Conservation (phyloP, 2,888 invertebrate genomes). For the Conchocele bisecta region DNA sequence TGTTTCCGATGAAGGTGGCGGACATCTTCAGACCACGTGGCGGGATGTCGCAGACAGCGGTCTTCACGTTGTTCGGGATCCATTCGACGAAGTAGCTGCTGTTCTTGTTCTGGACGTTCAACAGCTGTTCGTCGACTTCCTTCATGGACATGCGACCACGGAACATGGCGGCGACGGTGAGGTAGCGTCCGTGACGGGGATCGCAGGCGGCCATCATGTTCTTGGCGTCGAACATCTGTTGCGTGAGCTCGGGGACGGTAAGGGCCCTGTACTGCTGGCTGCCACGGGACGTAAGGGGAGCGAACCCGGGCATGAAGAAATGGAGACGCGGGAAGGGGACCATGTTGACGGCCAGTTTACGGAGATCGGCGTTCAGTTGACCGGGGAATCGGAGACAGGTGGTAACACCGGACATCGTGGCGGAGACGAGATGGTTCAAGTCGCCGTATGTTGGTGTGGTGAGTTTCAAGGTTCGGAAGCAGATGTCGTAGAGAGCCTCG, state of each 20-base stretch:
- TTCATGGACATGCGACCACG: constrained; percentile 97
- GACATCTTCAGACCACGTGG: constrained; percentile 93
- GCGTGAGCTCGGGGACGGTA: constrained; percentile 90
- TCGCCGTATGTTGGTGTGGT: no score
- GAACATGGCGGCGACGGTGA: constrained; percentile 93
- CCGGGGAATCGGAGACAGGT: constrained; percentile 76
- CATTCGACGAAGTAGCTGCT: constrained; percentile 92
- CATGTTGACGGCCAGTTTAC: constrained; percentile 76
- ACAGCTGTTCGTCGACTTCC: constrained; percentile 94
- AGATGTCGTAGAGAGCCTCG: constrained; percentile 85
- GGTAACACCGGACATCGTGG: no score
- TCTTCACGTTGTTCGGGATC: constrained; percentile 97
- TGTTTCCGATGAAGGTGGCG: constrained; percentile 82
- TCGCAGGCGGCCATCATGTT: constrained; percentile 99
- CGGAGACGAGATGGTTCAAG: no score
- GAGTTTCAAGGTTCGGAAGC: no score
- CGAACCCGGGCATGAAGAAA: constrained; percentile 81
- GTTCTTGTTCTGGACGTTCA: constrained; percentile 97
- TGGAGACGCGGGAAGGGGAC: constrained; percentile 80
- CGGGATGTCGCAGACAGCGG: constrained; percentile 95
- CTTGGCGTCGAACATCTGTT: constrained; percentile 95
- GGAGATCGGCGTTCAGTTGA: constrained; percentile 74
- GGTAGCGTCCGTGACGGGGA: constrained; percentile 94
- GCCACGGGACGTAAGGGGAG: constrained; percentile 87
- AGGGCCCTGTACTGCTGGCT: constrained; percentile 88